Evolutionary conservation across 2,797 vertebrate species (phyloP), one percentile per base, ranked within the genome.

Genomic region (Gila robusta): DNA sequence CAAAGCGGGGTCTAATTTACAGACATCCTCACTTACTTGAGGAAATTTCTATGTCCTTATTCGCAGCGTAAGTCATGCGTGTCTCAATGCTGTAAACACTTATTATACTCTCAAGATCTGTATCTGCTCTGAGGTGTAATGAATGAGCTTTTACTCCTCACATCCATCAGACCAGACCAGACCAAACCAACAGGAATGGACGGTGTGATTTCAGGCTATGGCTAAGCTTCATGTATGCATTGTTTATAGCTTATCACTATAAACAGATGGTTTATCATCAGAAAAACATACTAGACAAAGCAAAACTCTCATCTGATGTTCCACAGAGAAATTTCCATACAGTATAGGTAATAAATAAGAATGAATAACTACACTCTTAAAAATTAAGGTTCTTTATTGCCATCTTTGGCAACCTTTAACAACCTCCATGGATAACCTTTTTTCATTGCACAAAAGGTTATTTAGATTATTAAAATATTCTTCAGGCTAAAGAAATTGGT

Each of bases 111-210:
- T 23, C 49, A 35, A 49, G 23, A 86, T 83, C 79, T 76, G 80
- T 59, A 71, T 78, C 77, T 62, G 80, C 32, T 73, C 49, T 76
- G 35, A 89, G 73, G 41, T 81, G 67, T 66, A 41, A 79, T 81
- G 59, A 79, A 87, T 28, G n/a, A 71, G 49, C 66, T 79, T 85
- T 85, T 66, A 81, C 69, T 67, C 32, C 81, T 74, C 47, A 72
- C 85, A 89, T 84, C 72, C 85, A 79, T 72, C 62, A 49, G 47
- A 49, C 47, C 56, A 49, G 47, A 49, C 47, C 56, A 74, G 44
- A 47, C 47, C 66, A 84, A 84, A 87, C 86, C 87, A 84, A 86
- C 56, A 52, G 39, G 21, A 84, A 47, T 69, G 76, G 41, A 39
- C 5, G 39, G 76, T 87, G 54, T 54, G 39, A 49, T 74, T 44